Base-by-base conservation (phyloP, 2,113 vertebrate genomes). In the Sinocyclocheilus anshuiensis region DNA sequence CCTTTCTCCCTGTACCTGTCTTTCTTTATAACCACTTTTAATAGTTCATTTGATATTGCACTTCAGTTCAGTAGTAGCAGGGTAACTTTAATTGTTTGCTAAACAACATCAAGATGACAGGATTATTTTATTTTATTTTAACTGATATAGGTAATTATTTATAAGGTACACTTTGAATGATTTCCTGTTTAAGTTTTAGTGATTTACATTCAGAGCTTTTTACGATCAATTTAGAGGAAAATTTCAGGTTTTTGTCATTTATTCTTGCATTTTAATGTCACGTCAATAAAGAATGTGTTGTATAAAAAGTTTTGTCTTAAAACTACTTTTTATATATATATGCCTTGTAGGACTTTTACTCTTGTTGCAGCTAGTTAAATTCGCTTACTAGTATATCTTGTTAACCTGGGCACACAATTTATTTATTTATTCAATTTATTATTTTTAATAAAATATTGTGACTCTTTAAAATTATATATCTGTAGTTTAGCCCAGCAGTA, bases 21-120 rank as follows among this genome's bases (percentile, higher is more conserved):
- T 79, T 85, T 81, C 81, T 86, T 83, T 61, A 59, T 87, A 81
- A 42, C 39, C 33, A 81, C 42, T 65, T n/a, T 26, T 26, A 45
- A 61, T 6, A 48, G 79, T 67, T 48, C 29, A 29, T 81, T 81
- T 67, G n/a, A 15, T n/a, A 45, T 81, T 48, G 39, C 57, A 45
- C 12, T 45, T 81, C 39, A 20, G 22, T 26, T 48, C n/a, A 2
- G 59, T 65, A 24, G 13, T 26, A 39, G 11, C 50, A 33, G 75
- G 29, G 3, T 11, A 36, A 39, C 36, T 71, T 71, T 71, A 36
- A 36, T 36, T 1, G 29, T 39, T 71, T 36, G 67, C 29, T 39
- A 39, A 39, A 20, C 29, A 71, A 20, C 39, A 39, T 71, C 16
- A 72, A 39, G 0, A 36, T 69, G n/a, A 61, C 57, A 61, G 6